Conservation (phyloP, 2,888 invertebrate genomes). For the Leptopterna dolabrata region DNA sequence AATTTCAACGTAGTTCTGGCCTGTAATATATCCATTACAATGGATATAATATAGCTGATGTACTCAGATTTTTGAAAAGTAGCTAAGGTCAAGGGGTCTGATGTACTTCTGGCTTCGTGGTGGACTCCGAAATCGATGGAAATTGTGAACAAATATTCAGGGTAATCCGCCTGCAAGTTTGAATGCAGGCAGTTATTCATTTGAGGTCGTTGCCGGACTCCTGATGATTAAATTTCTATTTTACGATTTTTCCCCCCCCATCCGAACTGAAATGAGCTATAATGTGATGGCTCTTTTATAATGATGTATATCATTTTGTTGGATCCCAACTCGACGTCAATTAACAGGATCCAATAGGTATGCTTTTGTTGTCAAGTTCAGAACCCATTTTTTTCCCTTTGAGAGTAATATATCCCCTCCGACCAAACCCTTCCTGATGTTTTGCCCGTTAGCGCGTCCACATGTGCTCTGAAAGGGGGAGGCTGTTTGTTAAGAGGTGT, state of each 20-base stretch:
- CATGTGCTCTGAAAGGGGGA: slow-evolving; percentile 5
- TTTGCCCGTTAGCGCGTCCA: neutral
- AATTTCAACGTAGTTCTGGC: too few species aligned
- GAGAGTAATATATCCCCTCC: too few species aligned
- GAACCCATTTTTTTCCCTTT: neutral
- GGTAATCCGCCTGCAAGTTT: too few species aligned
- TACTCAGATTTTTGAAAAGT: too few species aligned
- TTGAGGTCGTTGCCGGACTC: too few species aligned
- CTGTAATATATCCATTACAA: too few species aligned
- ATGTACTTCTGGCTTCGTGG: too few species aligned
- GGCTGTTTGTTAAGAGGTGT: slow-evolving; percentile 14
- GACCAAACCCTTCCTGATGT: neutral
- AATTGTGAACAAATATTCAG: too few species aligned
- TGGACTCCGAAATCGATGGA: too few species aligned
- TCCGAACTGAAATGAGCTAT: neutral
- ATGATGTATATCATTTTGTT: neutral
- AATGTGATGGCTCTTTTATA: neutral
- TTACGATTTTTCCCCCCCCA: neutral
- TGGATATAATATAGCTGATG: too few species aligned
- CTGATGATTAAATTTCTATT: neutral
- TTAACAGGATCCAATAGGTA: neutral
- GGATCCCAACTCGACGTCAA: neutral
- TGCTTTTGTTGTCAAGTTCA: neutral
- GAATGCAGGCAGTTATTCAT: too few species aligned
- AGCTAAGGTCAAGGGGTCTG: too few species aligned